Percentiles rank a stretch among this genome's conserved stretches.
These are phyloP conservation scores for Orcinus orca DNA, from an alignment of 2,113 vertebrate species.

Conservation along the genomic window DNA sequence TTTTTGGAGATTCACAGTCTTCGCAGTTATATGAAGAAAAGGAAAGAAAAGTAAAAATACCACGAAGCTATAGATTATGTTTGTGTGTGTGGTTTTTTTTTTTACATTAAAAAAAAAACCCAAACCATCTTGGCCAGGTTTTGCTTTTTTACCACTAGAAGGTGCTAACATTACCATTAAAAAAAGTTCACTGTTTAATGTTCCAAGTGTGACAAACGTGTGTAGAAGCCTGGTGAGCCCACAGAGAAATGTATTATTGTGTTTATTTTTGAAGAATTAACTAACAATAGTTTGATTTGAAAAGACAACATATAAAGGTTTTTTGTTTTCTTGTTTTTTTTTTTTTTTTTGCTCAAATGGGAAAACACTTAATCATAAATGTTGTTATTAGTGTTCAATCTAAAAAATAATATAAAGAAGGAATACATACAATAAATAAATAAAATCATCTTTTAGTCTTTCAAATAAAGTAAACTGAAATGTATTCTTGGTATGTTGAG, in stretches of 20 bases:
- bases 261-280: background rate
- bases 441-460: background rate
- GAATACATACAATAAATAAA: background rate
- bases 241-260: background rate
- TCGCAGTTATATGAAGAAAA: background rate
- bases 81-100: background rate
- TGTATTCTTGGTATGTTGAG: background rate
- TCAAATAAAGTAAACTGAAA: background rate
- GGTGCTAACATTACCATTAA: background rate
- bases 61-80: background rate
- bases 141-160: background rate
- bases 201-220: background rate
- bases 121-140: background rate
- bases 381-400: background rate
- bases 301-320: background rate
- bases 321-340: no score
- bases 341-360: conserved; percentile 7
- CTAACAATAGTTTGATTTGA: background rate
- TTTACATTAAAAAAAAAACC: background rate
- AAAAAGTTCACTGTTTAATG: background rate
- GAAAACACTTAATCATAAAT: background rate
- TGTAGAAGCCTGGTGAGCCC: background rate
- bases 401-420: background rate
- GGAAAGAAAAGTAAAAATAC: conserved; percentile 22
- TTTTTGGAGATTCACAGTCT: background rate